These are phyloP conservation scores for Propithecus deckenii DNA, from an alignment of 2,797 vertebrate genomes.

Conservation along the genomic window DNA sequence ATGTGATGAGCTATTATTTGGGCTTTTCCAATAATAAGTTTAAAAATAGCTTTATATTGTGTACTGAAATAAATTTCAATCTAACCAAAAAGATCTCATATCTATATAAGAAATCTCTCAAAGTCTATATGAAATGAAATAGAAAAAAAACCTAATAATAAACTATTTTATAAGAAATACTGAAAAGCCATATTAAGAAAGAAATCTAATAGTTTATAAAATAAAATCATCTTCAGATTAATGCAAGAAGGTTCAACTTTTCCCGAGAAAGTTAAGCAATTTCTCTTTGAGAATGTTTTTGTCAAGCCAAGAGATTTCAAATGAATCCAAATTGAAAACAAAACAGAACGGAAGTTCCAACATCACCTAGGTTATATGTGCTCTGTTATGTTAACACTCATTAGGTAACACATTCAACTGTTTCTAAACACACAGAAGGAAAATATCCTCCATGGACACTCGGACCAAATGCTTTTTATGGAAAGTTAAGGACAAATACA, in stretches of 20 bases:
- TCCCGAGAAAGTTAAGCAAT: background rate
- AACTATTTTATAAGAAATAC: background rate
- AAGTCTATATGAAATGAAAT: background rate
- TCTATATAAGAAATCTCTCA: slow-evolving; percentile 1
- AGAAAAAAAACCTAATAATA: background rate
- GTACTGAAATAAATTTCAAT: background rate
- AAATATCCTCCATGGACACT: background rate
- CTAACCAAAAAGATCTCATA: background rate
- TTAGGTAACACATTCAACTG: background rate
- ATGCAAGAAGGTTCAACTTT: background rate
- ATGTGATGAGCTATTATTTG: background rate
- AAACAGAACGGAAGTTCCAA: background rate
- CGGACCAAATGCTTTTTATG: background rate
- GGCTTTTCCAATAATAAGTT: background rate
- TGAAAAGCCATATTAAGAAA: slow-evolving; percentile 25
- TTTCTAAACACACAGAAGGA: background rate
- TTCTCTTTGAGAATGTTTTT: background rate
- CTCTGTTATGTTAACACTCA: background rate
- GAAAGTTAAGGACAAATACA: background rate
- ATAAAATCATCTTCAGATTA: background rate
- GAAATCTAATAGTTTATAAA: background rate
- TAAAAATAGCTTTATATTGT: background rate
- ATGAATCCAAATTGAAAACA: background rate
- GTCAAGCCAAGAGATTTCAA: background rate
- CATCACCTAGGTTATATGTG: background rate